Percentiles rank a stretch among this genome's conserved stretches.
phyloP scores from a whole-genome alignment of 2,797 vertebrate species.

The Jordanella pulchra region DNA sequence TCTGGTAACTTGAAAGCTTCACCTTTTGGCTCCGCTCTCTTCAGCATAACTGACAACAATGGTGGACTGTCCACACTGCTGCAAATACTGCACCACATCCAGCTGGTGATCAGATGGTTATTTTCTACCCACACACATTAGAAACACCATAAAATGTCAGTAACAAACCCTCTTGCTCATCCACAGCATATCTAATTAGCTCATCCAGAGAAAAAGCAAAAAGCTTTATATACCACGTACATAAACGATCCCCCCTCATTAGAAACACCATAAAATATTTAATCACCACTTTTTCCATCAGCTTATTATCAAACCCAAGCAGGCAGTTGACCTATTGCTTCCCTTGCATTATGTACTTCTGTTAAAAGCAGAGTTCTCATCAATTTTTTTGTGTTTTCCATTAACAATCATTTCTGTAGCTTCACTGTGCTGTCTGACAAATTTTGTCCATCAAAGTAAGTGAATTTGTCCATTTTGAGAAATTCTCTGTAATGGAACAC shows the following conservation, averaged over 20 bases:
- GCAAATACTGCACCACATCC: neutral
- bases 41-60: neutral
- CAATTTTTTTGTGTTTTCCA: neutral
- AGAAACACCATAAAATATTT: neutral
- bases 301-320: neutral
- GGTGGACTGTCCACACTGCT: neutral
- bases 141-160: too few species aligned
- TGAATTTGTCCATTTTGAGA: neutral
- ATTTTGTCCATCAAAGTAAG: neutral
- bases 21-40: neutral
- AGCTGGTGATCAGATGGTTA: neutral
- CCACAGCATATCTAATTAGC: too few species aligned
- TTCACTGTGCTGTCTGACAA: neutral
- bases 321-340: neutral
- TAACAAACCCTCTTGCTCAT: too few species aligned
- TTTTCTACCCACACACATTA: neutral
- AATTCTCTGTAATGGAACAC: neutral
- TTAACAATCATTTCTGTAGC: neutral
- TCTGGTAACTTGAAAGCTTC: constrained; percentile 1
- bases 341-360: too few species aligned
- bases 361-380: neutral
- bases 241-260: too few species aligned
- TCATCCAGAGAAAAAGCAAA: too few species aligned
- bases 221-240: too few species aligned
- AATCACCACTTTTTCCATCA: neutral